phyloP scores from a whole-genome alignment of 2,797 vertebrate species.

The Peromyscus melanophrys region DNA sequence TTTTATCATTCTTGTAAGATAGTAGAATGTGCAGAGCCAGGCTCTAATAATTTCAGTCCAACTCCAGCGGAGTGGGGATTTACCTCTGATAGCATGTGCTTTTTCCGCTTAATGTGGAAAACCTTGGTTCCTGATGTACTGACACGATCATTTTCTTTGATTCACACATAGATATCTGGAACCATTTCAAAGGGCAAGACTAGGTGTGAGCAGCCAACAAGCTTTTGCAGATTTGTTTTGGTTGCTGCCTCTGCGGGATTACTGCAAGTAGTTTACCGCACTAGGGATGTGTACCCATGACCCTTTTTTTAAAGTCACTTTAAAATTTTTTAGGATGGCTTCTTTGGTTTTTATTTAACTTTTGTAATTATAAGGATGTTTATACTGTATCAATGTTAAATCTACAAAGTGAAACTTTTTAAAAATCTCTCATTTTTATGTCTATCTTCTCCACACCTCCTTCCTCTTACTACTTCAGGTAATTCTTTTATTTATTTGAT shows the following conservation, averaged over 20 bases:
- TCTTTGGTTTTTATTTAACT: slow-evolving; percentile 29
- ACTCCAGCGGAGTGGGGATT: not conserved
- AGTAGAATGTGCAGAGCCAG: not conserved
- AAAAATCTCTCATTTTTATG: not conserved
- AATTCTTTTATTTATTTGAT: slow-evolving; percentile 15
- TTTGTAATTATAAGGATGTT: slow-evolving; percentile 23
- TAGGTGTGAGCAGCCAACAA: not conserved
- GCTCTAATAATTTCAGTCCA: slow-evolving; percentile 32
- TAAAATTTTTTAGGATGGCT: not conserved
- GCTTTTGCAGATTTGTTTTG: not conserved
- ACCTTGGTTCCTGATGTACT: not conserved
- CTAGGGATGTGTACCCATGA: not conserved
- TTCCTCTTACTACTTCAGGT: not conserved
- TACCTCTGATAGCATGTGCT: not conserved
- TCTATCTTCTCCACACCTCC: not conserved
- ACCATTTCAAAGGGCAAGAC: not conserved
- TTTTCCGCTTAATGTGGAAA: not conserved
- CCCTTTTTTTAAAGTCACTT: slow-evolving; percentile 23
- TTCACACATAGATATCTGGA: not conserved
- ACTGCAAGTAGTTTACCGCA: not conserved
- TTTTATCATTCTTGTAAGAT: slow-evolving; percentile 32
- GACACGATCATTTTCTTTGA: slow-evolving; percentile 11
- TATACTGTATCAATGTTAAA: slow-evolving; percentile 1
- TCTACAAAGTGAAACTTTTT: not conserved
- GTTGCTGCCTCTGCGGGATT: not conserved